phyloP scores from a whole-genome alignment of 2,797 vertebrate genomes.

The Tokudaia tokunoshimensis region DNA sequence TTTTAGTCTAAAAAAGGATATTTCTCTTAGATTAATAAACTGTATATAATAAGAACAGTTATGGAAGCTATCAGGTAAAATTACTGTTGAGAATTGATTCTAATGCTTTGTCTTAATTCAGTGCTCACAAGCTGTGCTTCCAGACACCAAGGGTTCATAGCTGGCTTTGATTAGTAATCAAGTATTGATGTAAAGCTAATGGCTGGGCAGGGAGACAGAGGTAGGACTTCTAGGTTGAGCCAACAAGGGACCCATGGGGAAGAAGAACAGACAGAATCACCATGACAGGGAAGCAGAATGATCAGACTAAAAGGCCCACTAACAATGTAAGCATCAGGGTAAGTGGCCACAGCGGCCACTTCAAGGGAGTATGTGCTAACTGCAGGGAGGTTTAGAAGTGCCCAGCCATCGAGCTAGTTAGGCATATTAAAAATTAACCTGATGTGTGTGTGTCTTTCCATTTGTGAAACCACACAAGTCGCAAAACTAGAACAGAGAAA shows the following conservation, averaged over 20 bases:
- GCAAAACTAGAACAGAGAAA: no score
- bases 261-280: no score
- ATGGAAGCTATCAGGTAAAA: background rate
- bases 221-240: background rate
- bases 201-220: background rate
- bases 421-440: no score
- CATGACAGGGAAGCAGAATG: background rate
- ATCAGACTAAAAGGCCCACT: background rate
- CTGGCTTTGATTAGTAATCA: background rate
- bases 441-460: no score
- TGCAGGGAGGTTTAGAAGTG: no score
- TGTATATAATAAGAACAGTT: background rate
- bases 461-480: no score
- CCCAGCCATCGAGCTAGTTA: no score
- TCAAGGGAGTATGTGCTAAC: no score
- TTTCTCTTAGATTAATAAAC: background rate
- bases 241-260: background rate
- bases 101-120: background rate
- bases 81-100: background rate
- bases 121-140: background rate
- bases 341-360: background rate
- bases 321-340: background rate
- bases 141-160: background rate
- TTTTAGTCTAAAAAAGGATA: background rate
- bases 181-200: background rate